Evolutionary conservation across 2,888 invertebrate genomes (phyloP), one percentile per base, ranked within the genome.

Genomic region (Melieria omissa): DNA sequence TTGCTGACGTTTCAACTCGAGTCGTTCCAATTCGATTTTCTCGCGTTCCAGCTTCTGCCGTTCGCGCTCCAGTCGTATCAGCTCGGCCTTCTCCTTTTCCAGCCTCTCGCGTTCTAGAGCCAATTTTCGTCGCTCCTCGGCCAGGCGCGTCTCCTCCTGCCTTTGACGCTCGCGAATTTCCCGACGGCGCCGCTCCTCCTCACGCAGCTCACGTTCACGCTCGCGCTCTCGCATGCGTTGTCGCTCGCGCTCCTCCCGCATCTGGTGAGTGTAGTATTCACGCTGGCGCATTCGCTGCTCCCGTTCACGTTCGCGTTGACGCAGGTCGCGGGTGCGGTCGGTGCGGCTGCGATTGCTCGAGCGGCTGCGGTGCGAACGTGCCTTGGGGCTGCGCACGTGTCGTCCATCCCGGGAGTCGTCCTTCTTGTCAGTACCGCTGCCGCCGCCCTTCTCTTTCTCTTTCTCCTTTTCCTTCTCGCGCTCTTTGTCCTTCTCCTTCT

Each of bases 1-100:
- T 83, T 95, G 93, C 74, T 94, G 93, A 71, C 95, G 89, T 85
- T 95, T 93, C 72, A 96, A 87, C 82, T 96, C 96, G 79, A 96
- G 89, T 79, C 95, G 91, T 83, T 96, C 96, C 78, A 93, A 87
- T 81, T 93, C 93, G 68, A 93, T 85, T 82, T 92, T 92, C 80
- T 94, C 94, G 14, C 93, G 88, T 82, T 93, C 93, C 75, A 92
- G 83, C 77, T 94, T 91, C 82, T 95, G 95, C 64, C 95, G 90
- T 84, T 96, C 96, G 14, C 95, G 90, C 84, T 96, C 95, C 76
- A 96, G 85, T 66, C 94, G 91, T 77, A 96, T 88, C 42, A 96
- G 86, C 83, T 97, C 96, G 14, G 93, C 93, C 86, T 95, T 95
- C 83, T 96, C 96, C 4, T 94, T 91, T 83, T 97, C 97, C 68